Evolutionary conservation across 2,113 vertebrate genomes (phyloP), one percentile per base, ranked within the genome.

Genomic region (Edolisoma coerulescens): DNA sequence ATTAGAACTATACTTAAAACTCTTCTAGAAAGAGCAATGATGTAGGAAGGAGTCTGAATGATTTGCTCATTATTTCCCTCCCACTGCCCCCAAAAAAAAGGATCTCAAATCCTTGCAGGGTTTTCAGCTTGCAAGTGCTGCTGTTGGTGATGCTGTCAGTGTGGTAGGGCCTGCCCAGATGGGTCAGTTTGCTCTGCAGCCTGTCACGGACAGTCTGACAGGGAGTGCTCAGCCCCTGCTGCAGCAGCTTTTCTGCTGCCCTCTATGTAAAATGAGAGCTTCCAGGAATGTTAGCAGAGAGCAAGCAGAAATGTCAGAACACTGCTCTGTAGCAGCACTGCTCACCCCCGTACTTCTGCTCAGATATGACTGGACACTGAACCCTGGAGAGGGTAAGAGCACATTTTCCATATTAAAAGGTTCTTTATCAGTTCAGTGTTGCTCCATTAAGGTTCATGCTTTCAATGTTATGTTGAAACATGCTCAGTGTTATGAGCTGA

Each of bases 231-330:
- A 95, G 83, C 65, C 70, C 91, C 92, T 90, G 76, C 92, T 93
- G 83, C 63, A 90, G 87, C 67, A 95, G 89, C 63, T 83, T 94
- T 96, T 95, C 94, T 96, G 89, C 85, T 70, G 53, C 67, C 77
- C 88, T 91, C 92, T 76, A 53, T 94, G 98, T 98, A 98, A 98
- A 92, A 90, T 23, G 95, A 98, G 97, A 97, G 77, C 87, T 90
- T 13, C 42, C 73, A 84, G 77, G 73, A 94, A 95, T 82, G 86
- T 87, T 88, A 96, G 87, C 94, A 69, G 12, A 56, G 35, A 69
- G 82, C 57, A 87, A 95, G 49, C 70, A 92, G 92, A 96, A 93
- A 93, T 68, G 37, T 77, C 73, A 95, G 65, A 91, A 59, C 57
- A 23, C 26, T 52, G 20, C 59, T 93, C 81, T 90, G 60, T 67